Evolutionary conservation across 2,113 vertebrate species (phyloP).

Genomic region (Gallinago jamesoni): DNA sequence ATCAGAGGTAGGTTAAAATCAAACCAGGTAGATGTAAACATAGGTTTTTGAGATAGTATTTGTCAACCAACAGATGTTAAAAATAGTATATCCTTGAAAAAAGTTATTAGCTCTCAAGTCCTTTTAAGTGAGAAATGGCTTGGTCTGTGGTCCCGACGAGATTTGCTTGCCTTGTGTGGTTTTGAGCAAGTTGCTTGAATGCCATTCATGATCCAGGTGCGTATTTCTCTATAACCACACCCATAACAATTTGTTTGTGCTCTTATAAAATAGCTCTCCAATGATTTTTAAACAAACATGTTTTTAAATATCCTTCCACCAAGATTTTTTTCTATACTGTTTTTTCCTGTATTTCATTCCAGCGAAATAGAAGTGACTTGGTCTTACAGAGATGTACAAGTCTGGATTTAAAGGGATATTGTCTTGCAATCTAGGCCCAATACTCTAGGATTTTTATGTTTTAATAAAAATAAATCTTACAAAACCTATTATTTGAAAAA

Average conservation of each 20-base stretch:
- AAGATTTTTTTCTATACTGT: slow-evolving; percentile 43
- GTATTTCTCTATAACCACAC: neutral
- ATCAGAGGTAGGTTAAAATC: slow-evolving; percentile 52
- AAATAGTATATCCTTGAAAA: slow-evolving; percentile 68
- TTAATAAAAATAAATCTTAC: slow-evolving; percentile 14
- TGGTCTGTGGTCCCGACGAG: slow-evolving; percentile 53
- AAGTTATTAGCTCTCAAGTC: slow-evolving; percentile 72
- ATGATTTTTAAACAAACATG: neutral
- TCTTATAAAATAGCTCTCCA: neutral
- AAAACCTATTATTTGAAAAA: neutral
- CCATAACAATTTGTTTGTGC: neutral
- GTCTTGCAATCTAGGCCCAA: neutral
- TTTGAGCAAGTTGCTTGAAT: slow-evolving; percentile 22
- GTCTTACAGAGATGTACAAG: neutral
- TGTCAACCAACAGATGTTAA: slow-evolving; percentile 58
- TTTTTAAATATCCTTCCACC: neutral
- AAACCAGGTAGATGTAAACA: slow-evolving; percentile 46
- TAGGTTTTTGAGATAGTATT: slow-evolving; percentile 59
- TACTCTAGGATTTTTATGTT: slow-evolving; percentile 18
- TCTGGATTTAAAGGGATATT: slow-evolving; percentile 3
- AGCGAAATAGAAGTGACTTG: neutral
- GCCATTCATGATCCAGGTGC: neutral
- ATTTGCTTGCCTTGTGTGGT: slow-evolving; percentile 42
- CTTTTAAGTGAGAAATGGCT: slow-evolving; percentile 47
- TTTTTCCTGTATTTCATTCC: slow-evolving; percentile 46